Percentiles rank a stretch among this genome's conserved stretches.
These are phyloP conservation scores for Clarias gariepinus DNA, from an alignment of 2,113 vertebrate species.

Conservation along the genomic window DNA sequence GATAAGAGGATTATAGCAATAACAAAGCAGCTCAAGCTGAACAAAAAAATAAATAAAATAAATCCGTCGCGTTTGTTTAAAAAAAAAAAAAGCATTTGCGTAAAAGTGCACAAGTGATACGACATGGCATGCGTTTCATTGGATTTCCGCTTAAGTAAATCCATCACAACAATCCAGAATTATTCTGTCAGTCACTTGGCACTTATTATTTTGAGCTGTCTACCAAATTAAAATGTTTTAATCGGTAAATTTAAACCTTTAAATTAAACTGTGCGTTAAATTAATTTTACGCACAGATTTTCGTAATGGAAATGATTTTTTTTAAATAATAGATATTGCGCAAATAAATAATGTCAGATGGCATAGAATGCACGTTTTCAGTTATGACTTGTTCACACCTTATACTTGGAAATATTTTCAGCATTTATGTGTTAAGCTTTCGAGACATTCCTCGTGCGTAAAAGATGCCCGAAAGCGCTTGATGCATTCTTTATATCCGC, in stretches of 20 bases:
- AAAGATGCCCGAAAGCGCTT: not conserved
- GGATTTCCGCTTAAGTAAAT: conserved; percentile 41
- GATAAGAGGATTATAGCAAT: conserved; percentile 65
- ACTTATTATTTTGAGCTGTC: not conserved
- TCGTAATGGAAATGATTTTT: not conserved
- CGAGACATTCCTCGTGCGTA: not conserved
- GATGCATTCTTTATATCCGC: not conserved
- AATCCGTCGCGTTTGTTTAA: conserved; percentile 26
- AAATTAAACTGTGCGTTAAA: not conserved
- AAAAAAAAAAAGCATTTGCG: conserved; percentile 21
- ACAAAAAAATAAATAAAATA: not conserved
- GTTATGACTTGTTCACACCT: not conserved
- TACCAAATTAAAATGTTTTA: not conserved
- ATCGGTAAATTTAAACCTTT: not conserved
- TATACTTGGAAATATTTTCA: not conserved
- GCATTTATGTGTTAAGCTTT: not conserved
- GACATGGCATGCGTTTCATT: conserved; percentile 22
- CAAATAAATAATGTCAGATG: not conserved
- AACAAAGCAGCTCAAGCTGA: conserved; percentile 50
- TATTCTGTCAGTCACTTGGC: not conserved
- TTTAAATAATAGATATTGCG: not conserved
- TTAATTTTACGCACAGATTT: not conserved
- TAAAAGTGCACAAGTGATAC: conserved; percentile 20
- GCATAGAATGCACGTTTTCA: not conserved
- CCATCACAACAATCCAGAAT: conserved; percentile 23